Evolutionary conservation across 2,888 invertebrate genomes (phyloP).

Genomic region (Camptogramma bilineatum): DNA sequence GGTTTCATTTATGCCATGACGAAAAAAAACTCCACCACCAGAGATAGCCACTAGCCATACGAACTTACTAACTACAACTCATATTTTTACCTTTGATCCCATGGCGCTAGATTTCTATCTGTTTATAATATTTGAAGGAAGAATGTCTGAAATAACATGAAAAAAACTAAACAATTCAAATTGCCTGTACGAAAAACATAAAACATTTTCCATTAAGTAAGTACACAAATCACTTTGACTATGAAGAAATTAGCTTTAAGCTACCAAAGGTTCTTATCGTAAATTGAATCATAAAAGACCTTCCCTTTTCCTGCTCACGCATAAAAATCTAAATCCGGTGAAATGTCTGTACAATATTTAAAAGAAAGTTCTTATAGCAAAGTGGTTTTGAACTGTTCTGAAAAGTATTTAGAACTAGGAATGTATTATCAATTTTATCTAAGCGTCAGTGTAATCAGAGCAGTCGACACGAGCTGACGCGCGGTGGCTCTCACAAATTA

Average conservation of each 20-base stretch:
- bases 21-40: too few relatives aligned
- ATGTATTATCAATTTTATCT: conserved; percentile 25
- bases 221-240: conserved; percentile 31
- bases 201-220: conserved; percentile 20
- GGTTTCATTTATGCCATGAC: too few relatives aligned
- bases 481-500: conserved; percentile 46
- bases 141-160: too few relatives aligned
- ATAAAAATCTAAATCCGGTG: conserved; percentile 29
- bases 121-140: too few relatives aligned
- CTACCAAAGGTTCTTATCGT: conserved; percentile 40
- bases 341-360: neutral
- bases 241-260: conserved; percentile 39
- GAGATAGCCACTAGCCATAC: too few relatives aligned
- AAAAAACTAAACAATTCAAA: neutral
- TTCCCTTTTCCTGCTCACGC: conserved; percentile 29
- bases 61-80: too few relatives aligned
- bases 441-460: conserved; percentile 59
- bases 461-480: conserved; percentile 53
- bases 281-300: conserved; percentile 49
- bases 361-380: neutral
- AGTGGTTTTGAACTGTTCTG: neutral
- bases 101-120: too few relatives aligned
- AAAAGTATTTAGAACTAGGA: conserved; percentile 9
- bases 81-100: too few relatives aligned
- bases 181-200: conserved; percentile 6